Percentiles rank a stretch among this genome's conserved stretches.
Evolutionary conservation across 2,797 vertebrate genomes (phyloP).

Genomic region (Accipiter minullus): DNA sequence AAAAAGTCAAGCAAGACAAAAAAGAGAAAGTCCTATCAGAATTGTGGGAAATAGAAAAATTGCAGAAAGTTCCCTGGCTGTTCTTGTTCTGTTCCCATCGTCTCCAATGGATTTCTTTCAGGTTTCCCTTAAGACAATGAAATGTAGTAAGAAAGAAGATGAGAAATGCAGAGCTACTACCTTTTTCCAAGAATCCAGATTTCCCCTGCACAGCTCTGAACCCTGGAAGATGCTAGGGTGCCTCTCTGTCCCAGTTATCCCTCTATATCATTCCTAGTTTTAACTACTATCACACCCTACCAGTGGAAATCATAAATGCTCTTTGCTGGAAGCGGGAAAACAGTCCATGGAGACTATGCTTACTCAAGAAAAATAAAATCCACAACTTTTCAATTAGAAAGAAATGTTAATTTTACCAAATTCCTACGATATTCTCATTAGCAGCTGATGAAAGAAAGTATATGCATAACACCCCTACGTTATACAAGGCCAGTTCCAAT

Average conservation of each 20-base stretch:
- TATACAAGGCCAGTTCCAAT: neutral
- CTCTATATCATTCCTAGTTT: neutral
- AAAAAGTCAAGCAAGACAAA: neutral
- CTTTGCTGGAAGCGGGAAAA: neutral
- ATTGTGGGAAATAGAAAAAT: neutral
- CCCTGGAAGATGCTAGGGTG: neutral
- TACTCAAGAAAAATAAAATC: neutral
- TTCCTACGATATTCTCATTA: neutral
- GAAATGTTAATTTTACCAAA: neutral
- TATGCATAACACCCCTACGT: neutral
- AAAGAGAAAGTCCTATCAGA: neutral
- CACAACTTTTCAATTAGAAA: neutral
- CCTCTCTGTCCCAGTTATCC: neutral
- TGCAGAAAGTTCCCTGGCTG: neutral
- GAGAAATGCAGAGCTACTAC: neutral
- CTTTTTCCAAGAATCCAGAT: neutral
- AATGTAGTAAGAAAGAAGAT: neutral
- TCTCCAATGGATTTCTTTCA: neutral
- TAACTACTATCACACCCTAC: neutral
- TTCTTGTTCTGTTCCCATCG: neutral
- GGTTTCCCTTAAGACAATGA: neutral
- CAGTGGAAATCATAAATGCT: neutral
- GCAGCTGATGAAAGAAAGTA: neutral
- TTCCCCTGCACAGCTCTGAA: neutral
- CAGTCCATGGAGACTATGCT: neutral